Evolutionary conservation across 1,140 invertebrate genomes (phyloP).

Genomic region (Ditylenchus dipsaci): DNA sequence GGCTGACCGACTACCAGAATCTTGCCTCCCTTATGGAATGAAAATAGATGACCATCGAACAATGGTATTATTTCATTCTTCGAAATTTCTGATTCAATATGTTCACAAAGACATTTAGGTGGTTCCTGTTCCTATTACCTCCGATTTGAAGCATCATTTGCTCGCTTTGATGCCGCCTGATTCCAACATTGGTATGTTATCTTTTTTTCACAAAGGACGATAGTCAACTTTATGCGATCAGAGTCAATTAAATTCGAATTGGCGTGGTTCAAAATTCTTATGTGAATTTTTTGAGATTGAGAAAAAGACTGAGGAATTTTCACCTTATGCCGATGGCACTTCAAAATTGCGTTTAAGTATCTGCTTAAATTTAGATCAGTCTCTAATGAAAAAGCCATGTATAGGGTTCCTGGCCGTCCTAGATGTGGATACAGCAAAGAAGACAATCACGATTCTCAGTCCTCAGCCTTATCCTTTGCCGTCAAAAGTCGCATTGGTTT

Average conservation of each 20-base stretch:
- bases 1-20: constrained; percentile 35
- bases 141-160: constrained; percentile 24
- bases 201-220: no score
- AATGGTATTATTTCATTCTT: constrained; percentile 13
- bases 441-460: constrained; percentile 34
- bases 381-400: constrained; percentile 21
- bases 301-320: no score
- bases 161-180: constrained; percentile 37
- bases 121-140: constrained; percentile 16
- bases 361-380: constrained; percentile 3
- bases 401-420: constrained; percentile 34
- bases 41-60: constrained; percentile 35
- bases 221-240: no score
- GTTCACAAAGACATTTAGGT: constrained; percentile 21
- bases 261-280: background rate
- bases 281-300: no score
- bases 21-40: constrained; percentile 43
- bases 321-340: no score
- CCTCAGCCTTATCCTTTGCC: constrained; percentile 38
- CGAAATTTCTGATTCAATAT: background rate
- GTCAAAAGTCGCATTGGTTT: constrained; percentile 16
- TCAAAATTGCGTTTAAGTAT: no score
- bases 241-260: background rate
- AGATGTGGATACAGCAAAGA: constrained; percentile 26
- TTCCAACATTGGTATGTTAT: constrained; percentile 7